Evolutionary conservation across 2,888 invertebrate genomes (phyloP).

Genomic region (Pseudococcus jackbeardsleyi): DNA sequence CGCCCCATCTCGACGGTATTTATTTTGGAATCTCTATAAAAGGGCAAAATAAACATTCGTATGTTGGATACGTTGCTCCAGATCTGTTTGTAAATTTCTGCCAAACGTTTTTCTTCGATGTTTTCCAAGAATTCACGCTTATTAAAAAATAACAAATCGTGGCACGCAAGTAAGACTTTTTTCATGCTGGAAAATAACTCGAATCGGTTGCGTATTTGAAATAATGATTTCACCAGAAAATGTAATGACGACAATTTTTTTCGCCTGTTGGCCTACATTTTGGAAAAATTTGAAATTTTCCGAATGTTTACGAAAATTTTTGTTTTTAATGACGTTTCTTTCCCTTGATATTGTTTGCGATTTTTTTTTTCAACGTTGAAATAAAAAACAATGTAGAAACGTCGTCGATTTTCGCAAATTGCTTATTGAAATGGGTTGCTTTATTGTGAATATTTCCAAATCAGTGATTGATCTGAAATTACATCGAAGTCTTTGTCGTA

Average conservation of each 20-base stretch:
- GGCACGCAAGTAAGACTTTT: neutral
- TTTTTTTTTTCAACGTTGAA: neutral
- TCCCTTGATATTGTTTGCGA: neutral
- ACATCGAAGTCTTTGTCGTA: neutral
- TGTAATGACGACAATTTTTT: no score
- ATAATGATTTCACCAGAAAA: neutral
- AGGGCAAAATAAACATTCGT: slow-evolving; percentile 29
- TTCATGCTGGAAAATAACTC: neutral
- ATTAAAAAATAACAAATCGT: slow-evolving; percentile 39
- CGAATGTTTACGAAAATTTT: neutral
- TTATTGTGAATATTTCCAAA: neutral
- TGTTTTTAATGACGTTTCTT: neutral
- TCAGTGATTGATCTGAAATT: neutral
- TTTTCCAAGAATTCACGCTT: neutral
- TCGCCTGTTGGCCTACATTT: no score
- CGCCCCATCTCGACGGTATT: neutral
- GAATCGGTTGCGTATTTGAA: neutral
- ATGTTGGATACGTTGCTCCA: neutral
- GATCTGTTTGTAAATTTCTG: neutral
- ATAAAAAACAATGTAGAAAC: neutral
- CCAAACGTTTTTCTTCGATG: neutral
- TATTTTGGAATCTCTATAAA: neutral
- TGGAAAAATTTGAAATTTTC: no score
- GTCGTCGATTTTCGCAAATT: neutral
- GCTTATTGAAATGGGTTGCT: neutral